Evolutionary conservation across 2,888 invertebrate species (phyloP), one percentile per base, ranked within the genome.

Genomic region (Dendrolimus pini): DNA sequence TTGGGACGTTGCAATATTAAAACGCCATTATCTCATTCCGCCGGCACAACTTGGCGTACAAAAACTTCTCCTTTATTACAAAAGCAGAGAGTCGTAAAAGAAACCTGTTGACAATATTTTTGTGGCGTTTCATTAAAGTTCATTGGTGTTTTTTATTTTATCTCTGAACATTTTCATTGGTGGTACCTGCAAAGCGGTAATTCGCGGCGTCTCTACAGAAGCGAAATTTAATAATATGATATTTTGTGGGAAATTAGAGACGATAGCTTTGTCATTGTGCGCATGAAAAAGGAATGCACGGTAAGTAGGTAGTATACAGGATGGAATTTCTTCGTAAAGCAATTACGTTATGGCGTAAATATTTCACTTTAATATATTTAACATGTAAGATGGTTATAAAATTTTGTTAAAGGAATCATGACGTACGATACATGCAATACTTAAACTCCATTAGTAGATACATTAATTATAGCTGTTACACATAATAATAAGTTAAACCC

Each of bases 21-120:
- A 87, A 82, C 78, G 82, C 74, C 71, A 85, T 88, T 86, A 88
- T 87, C 86, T 79, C 74, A 73, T 81, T 79, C 75, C 78, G 74
- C 62, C 68, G 70, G 68, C 71, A 71, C 65, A 71, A 66, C 66
- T 64, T 67, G 68, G 47, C 47, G 47, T 10, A 47, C 47, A 47
- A 47, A 67, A 78, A 81, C 77, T 79, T 82, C 78, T 69, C 79
- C 72, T 81, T 85, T 84, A 86, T 85, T 83, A 54, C 58, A 72
- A 76, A 82, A 74, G 77, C 77, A 77, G 81, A 78, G 71, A 70
- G 62, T 74, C 69, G 74, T 75, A 75, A 76, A 75, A 77, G 78
- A 80, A 77, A 77, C 70, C 78, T 75, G 74, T 69, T 71, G 69
- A 76, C 74, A 78, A 81, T 84, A 30, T 80, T 80, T 76, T 76